A percentile compares a stretch with the other conserved stretches of the same genome.
Evolutionary conservation across 2,113 vertebrate species (phyloP).

Genomic region (Passer domesticus): DNA sequence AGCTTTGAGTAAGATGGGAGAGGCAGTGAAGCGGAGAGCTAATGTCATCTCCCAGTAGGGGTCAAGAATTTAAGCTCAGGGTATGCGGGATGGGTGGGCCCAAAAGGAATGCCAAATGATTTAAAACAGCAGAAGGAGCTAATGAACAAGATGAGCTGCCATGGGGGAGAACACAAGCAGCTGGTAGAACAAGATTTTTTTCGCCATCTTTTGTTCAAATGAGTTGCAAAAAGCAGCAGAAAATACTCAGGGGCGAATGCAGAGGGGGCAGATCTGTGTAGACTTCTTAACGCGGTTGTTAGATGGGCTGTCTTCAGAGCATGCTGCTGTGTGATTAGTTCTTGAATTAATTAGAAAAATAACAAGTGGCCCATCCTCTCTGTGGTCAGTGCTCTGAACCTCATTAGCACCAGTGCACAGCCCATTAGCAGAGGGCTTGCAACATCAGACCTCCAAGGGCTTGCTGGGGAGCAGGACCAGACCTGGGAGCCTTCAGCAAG

Average conservation of each 20-base stretch:
- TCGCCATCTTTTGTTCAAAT: neutral
- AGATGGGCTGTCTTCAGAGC: neutral
- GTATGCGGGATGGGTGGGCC: constrained; percentile 49
- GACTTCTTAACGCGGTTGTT: neutral
- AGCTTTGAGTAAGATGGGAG: constrained; percentile 53
- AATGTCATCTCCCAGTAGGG: constrained; percentile 55
- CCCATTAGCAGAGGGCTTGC: neutral
- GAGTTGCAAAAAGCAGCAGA: neutral
- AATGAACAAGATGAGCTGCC: constrained; percentile 20
- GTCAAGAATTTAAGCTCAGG: constrained; percentile 53
- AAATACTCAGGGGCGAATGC: neutral
- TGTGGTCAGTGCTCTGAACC: constrained; percentile 3
- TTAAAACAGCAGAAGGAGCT: constrained; percentile 45
- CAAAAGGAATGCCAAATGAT: constrained; percentile 44
- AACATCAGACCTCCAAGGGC: neutral
- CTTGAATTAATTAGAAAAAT: constrained; percentile 49
- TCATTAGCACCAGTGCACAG: neutral
- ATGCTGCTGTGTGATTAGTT: constrained; percentile 8
- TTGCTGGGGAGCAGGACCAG: neutral
- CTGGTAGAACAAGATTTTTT: constrained; percentile 36
- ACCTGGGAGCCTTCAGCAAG: neutral
- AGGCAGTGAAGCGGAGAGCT: constrained; percentile 25
- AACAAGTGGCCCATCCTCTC: neutral
- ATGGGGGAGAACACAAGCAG: neutral
- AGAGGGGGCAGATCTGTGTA: neutral